Evolutionary conservation across 2,888 invertebrate genomes (phyloP).

Genomic region (Cantharis nigra): DNA sequence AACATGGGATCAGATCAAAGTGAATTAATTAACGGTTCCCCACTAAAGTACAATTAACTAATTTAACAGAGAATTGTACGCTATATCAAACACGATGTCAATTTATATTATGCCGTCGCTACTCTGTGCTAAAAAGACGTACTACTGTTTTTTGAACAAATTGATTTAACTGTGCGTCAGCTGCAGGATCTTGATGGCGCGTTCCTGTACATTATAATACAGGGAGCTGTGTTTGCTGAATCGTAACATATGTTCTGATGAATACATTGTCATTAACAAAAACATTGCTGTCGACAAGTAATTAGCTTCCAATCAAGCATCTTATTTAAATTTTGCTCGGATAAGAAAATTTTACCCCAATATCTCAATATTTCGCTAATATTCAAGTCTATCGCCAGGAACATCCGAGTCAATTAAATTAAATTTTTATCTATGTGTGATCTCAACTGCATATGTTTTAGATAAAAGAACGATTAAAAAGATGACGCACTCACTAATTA

Average conservation of each 20-base stretch:
- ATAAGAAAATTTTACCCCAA: background rate
- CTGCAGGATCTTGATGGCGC: constrained; percentile 49
- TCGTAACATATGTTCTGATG: constrained; percentile 29
- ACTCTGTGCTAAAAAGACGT: constrained; percentile 12
- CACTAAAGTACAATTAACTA: constrained; percentile 43
- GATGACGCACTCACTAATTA: constrained; percentile 38
- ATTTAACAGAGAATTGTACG: constrained; percentile 49
- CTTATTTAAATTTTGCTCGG: background rate
- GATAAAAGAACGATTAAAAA: constrained; percentile 48
- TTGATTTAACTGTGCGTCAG: constrained; percentile 43
- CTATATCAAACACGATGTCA: constrained; percentile 47
- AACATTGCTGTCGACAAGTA: background rate
- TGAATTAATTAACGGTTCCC: background rate
- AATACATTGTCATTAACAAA: constrained; percentile 25
- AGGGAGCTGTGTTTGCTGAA: constrained; percentile 24
- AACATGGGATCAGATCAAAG: background rate
- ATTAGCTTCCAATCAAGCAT: background rate
- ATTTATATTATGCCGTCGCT: constrained; percentile 26
- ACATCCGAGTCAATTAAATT: constrained; percentile 14
- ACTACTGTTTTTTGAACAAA: constrained; percentile 21
- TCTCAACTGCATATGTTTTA: constrained; percentile 55
- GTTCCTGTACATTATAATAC: constrained; percentile 40
- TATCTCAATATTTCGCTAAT: background rate
- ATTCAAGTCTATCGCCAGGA: background rate
- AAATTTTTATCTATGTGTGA: constrained; percentile 37